Percentiles rank a stretch among this genome's conserved stretches.
These are phyloP conservation scores for Propithecus coquereli DNA, from an alignment of 2,113 vertebrate genomes.

Conservation along the genomic window DNA sequence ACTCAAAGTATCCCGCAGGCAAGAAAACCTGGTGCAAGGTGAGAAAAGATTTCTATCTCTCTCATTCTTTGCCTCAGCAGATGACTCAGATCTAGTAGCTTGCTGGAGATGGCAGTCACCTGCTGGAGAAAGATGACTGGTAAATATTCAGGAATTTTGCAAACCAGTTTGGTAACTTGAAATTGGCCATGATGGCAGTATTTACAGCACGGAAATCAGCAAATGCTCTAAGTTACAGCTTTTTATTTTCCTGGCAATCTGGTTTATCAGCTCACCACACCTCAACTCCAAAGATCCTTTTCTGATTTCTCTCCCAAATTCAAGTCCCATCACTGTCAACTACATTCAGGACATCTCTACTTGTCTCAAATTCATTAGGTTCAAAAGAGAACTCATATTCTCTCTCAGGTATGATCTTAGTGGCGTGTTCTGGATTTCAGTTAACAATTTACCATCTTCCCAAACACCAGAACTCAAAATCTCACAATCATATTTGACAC, in stretches of 20 bases:
- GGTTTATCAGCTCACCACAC: neutral
- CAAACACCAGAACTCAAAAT: neutral
- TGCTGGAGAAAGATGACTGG: neutral
- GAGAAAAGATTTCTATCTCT: neutral
- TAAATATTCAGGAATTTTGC: constrained; percentile 39
- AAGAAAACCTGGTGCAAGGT: neutral
- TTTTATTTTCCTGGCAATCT: neutral
- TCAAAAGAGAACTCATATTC: neutral
- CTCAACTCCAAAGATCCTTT: neutral
- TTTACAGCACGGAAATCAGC: constrained; percentile 1
- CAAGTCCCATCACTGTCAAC: neutral
- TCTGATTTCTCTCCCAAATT: neutral
- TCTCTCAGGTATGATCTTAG: neutral
- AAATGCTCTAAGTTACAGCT: neutral
- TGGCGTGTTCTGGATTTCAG: neutral
- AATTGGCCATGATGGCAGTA: neutral
- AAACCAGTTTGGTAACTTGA: constrained; percentile 57
- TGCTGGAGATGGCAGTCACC: neutral
- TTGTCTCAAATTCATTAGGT: neutral
- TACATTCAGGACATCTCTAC: neutral
- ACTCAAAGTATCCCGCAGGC: neutral
- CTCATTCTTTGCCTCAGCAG: neutral
- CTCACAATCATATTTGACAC: neutral
- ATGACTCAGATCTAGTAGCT: neutral
- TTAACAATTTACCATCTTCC: neutral